Evolutionary conservation across 1,140 invertebrate genomes (phyloP).

Genomic region (Stratiolaelaps scimitus): DNA sequence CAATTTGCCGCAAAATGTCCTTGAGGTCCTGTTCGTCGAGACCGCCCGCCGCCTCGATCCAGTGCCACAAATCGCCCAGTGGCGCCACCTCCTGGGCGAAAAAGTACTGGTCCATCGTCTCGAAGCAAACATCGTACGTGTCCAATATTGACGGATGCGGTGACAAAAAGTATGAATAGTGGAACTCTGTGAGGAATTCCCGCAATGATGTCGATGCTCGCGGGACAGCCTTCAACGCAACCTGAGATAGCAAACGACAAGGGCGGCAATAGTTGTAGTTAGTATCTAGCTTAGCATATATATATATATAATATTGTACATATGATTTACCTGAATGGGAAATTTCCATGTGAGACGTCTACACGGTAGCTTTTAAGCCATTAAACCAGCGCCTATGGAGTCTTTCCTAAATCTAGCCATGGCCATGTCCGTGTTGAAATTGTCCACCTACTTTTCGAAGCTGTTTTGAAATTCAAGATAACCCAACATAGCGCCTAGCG

Average conservation of each 20-base stretch:
- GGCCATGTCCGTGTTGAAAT: too few relatives aligned
- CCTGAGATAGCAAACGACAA: conserved; percentile 37
- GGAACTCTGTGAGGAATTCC: conserved; percentile 48
- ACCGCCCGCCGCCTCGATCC: conserved; percentile 36
- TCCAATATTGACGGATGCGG: conserved; percentile 49
- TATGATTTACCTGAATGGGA: too few relatives aligned
- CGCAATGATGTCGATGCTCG: conserved; percentile 41
- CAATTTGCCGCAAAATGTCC: conserved; percentile 49
- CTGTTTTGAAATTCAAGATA: too few relatives aligned
- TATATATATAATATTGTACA: too few relatives aligned
- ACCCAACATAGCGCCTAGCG: too few relatives aligned
- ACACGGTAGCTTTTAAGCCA: too few relatives aligned
- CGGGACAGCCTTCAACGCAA: conserved; percentile 43
- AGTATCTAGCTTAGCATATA: too few relatives aligned
- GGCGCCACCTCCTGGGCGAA: conserved; percentile 74
- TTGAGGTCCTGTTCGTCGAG: conserved; percentile 43
- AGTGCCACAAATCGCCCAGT: conserved; percentile 56
- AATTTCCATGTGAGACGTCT: too few relatives aligned
- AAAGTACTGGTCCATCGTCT: conserved; percentile 36
- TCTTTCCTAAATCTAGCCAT: too few relatives aligned
- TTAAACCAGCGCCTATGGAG: too few relatives aligned
- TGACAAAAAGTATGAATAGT: conserved; percentile 50
- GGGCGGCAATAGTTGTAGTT: too few relatives aligned
- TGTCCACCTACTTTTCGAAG: too few relatives aligned
- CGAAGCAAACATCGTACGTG: conserved; percentile 73